Evolutionary conservation across 2,797 vertebrate genomes (phyloP), one percentile per base, ranked within the genome.

Genomic region (Typhlichthys subterraneus): DNA sequence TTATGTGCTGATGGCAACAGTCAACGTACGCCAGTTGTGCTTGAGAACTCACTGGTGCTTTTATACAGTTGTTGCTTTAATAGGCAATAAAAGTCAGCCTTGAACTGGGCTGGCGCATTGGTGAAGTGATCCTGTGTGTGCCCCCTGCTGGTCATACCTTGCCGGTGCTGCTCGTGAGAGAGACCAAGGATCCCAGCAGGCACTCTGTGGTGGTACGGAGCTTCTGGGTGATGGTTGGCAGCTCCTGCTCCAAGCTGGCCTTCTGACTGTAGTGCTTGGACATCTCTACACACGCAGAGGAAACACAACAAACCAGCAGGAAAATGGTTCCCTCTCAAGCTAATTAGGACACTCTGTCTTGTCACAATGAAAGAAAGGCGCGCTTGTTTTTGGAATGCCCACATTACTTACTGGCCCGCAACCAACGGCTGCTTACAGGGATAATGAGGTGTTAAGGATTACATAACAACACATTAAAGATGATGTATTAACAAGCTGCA

Each of bases 251-350:
- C 71, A 98, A 88, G 64, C 89, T 47, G 57, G 94, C 95, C 90
- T 99, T 99, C 79, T 97, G 96, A 88, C 89, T 97, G 85, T 97
- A 99, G 86, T 97, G 95, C 84, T 95, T 96, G 48, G 93, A 97
- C 89, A 97, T 93, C 80, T 96, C 98, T 99, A 84, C 75, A 81
- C 15, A 69, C 8, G 53, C 9, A 55, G 19, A 61, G 45, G 3
- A 67, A 55, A 65, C 5, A 23, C 23, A 23, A 23, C 23, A 23
- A 3, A 54, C 55, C 9, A 72, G 45, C 3, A 63, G 42, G 6
- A 47, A 12, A 71, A 9, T 6, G 8, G 50, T 63, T 72, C 45
- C 23, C 58, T 5, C 53, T 0, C 6, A 65, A 5, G 3, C 8
- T 38, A 47, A 11, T 9, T 38, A 55, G 8, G 23, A 31, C n/a